Conservation (phyloP, 2,888 invertebrate genomes). For the Mactromeris polynyma region DNA sequence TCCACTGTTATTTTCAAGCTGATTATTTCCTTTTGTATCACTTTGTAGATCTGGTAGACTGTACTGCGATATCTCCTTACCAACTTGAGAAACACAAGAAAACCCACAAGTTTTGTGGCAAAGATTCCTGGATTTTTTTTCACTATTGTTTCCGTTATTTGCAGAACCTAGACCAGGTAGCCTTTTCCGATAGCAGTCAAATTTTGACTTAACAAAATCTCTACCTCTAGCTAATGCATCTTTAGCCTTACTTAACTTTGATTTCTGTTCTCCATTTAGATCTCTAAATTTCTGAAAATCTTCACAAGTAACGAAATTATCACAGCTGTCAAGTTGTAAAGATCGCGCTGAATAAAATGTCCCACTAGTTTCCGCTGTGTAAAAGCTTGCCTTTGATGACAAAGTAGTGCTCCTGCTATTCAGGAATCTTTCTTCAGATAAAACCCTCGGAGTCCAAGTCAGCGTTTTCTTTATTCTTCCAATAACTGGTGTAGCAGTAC, state of each 20-base stretch:
- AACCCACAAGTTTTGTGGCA: slow-evolving; percentile 63
- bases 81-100: slow-evolving; percentile 59
- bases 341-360: slow-evolving; percentile 60
- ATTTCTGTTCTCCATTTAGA: slow-evolving; percentile 40
- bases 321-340: slow-evolving; percentile 62
- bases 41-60: slow-evolving; percentile 54
- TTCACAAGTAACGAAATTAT: slow-evolving; percentile 67
- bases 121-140: slow-evolving; percentile 30
- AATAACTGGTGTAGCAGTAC: slow-evolving; percentile 27
- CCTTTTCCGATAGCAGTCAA: slow-evolving; percentile 53
- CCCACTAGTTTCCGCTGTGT: slow-evolving; percentile 62
- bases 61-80: slow-evolving; percentile 62
- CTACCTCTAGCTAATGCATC: slow-evolving; percentile 55
- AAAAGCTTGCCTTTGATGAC: slow-evolving; percentile 60
- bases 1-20: not conserved
- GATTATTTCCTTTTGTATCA: slow-evolving; percentile 1
- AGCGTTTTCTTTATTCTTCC: slow-evolving; percentile 48
- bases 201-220: slow-evolving; percentile 65
- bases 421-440: slow-evolving; percentile 53
- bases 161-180: slow-evolving; percentile 26
- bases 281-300: slow-evolving; percentile 42
- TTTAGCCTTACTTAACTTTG: slow-evolving; percentile 60
- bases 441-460: slow-evolving; percentile 59
- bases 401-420: slow-evolving; percentile 49
- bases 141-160: slow-evolving; percentile 13